These are phyloP conservation scores for Phycodurus eques DNA, from an alignment of 2,113 vertebrate species.

Conservation along the genomic window DNA sequence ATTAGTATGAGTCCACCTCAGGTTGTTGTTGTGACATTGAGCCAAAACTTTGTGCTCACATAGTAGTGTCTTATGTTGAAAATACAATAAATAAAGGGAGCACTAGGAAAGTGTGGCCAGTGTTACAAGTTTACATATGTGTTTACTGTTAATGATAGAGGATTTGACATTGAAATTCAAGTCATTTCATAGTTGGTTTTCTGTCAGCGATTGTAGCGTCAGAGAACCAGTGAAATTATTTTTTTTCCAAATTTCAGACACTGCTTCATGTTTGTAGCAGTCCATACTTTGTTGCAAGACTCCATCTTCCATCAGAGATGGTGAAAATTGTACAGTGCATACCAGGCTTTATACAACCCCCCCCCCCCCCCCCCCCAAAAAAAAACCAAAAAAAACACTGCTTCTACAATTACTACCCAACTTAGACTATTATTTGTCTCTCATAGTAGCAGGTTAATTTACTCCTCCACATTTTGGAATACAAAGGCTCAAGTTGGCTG, in stretches of 20 bases:
- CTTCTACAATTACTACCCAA: constrained; percentile 50
- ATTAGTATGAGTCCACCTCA: not conserved
- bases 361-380: too few relatives aligned
- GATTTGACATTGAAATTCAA: not conserved
- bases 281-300: not conserved
- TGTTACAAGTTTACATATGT: not conserved
- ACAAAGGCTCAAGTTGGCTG: constrained; percentile 78
- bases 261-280: not conserved
- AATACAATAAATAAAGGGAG: not conserved
- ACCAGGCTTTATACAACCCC: not conserved
- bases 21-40: not conserved
- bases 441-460: constrained; percentile 77
- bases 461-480: constrained; percentile 73
- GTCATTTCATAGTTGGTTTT: not conserved
- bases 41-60: not conserved
- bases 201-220: not conserved
- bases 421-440: constrained; percentile 69
- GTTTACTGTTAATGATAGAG: not conserved
- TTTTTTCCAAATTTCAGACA: not conserved
- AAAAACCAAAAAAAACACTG: constrained; percentile 39
- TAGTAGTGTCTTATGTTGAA: not conserved
- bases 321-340: constrained; percentile 5
- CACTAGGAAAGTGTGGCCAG: not conserved
- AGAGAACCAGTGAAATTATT: not conserved
- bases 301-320: not conserved